A percentile compares a stretch with the other conserved stretches of the same genome.
phyloP scores from a whole-genome alignment of 2,888 invertebrate genomes.

The Quadroppia sp. region DNA sequence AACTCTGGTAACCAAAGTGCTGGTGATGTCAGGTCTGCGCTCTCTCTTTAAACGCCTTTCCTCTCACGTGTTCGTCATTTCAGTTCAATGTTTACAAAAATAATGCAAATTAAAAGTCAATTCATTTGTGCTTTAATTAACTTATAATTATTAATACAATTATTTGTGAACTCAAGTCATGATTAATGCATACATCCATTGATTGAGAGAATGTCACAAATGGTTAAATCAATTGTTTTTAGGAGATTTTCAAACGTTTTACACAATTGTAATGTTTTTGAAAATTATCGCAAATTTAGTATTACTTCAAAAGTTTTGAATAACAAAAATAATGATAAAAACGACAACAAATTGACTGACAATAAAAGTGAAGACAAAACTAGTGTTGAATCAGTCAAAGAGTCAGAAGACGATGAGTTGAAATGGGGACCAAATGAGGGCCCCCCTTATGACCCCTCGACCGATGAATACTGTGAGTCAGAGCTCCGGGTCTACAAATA shows the following conservation, averaged over 20 bases:
- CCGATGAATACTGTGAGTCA: background rate
- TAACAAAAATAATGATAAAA: conserved; percentile 14
- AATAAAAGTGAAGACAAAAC: conserved; percentile 11
- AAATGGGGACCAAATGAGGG: conserved; percentile 34
- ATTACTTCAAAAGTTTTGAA: background rate
- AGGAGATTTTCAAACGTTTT: background rate
- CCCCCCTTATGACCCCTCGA: conserved; percentile 34
- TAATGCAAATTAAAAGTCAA: background rate
- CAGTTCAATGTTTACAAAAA: conserved; percentile 1
- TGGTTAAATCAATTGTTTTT: background rate
- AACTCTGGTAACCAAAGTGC: conserved; percentile 18
- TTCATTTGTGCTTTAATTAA: background rate
- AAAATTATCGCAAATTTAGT: background rate
- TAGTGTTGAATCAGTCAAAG: background rate
- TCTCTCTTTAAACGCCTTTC: background rate
- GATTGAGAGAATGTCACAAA: background rate
- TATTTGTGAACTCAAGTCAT: background rate
- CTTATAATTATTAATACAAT: background rate
- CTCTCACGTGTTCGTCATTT: conserved; percentile 25
- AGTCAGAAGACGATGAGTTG: background rate
- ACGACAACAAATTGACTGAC: background rate
- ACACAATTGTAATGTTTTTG: background rate
- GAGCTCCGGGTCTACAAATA: conserved; percentile 29
- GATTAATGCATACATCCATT: background rate
- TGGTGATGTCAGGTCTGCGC: conserved; percentile 22